Conservation (phyloP, 2,888 invertebrate genomes). For the Bombylius major region DNA sequence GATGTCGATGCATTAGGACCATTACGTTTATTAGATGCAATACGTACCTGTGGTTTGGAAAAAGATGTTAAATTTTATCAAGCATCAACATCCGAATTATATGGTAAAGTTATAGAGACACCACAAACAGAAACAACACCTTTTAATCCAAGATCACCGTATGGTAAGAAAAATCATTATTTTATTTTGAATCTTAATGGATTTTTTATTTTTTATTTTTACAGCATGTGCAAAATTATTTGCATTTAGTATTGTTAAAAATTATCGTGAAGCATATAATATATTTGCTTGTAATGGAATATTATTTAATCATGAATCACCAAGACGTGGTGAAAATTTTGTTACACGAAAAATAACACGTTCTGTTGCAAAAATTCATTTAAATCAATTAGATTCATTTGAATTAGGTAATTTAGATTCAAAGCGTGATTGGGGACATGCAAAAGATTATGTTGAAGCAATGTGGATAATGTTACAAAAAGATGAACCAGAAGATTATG, state of each 20-base stretch:
- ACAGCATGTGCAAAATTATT: conserved; percentile 90
- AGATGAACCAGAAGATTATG: conserved; percentile 84
- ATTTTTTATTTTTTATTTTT: conserved; percentile 7
- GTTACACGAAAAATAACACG: conserved; percentile 97
- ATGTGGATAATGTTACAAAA: conserved; percentile 99
- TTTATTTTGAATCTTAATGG: background rate
- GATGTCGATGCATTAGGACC: conserved; percentile 97
- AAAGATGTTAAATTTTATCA: conserved; percentile 80
- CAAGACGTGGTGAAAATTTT: conserved; percentile 92
- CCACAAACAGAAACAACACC: conserved; percentile 92
- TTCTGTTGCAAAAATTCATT: conserved; percentile 89
- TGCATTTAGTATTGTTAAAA: conserved; percentile 91
- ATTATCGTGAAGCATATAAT: conserved; percentile 88
- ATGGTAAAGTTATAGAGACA: conserved; percentile 83
- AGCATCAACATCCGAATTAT: conserved; percentile 90
- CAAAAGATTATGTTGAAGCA: conserved; percentile 93
- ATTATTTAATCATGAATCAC: conserved; percentile 93
- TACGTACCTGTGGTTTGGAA: conserved; percentile 75
- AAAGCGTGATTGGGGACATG: conserved; percentile 96
- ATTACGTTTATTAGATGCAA: conserved; percentile 78
- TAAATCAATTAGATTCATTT: conserved; percentile 71
- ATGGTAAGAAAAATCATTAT: conserved; percentile 52
- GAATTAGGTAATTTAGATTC: conserved; percentile 93
- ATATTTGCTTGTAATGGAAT: conserved; percentile 96
- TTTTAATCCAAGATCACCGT: conserved; percentile 92